These are phyloP conservation scores for Heliocidaris erythrogramma DNA, from an alignment of 35 echinoderm and acorn worm genomes.

Conservation along the genomic window DNA sequence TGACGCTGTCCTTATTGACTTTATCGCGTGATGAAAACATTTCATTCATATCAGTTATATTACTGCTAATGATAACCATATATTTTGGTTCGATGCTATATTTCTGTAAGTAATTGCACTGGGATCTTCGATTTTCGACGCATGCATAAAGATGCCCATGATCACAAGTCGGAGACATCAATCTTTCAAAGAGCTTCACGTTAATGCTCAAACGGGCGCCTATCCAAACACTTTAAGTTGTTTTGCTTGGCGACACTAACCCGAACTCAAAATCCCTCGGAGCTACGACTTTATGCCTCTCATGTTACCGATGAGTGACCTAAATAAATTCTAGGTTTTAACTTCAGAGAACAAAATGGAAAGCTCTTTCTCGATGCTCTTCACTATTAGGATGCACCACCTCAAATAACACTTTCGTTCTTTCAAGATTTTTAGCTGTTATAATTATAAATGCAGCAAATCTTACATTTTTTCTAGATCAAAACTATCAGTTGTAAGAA, in stretches of 20 bases:
- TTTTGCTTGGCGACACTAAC: constrained; percentile 1
- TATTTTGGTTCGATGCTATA: not conserved
- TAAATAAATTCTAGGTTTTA: not conserved
- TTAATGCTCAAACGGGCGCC: not conserved
- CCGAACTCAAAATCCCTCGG: not conserved
- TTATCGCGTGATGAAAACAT: not conserved
- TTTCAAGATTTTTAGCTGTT: too few species aligned
- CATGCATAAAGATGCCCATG: not conserved
- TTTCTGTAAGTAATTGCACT: not conserved
- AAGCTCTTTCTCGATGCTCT: not conserved
- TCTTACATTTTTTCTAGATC: too few species aligned
- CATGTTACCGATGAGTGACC: not conserved
- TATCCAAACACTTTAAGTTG: constrained; percentile 13
- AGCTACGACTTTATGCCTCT: not conserved
- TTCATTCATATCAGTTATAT: not conserved
- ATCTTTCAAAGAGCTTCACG: not conserved
- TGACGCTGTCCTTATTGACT: not conserved
- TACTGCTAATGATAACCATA: too few species aligned
- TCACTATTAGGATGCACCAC: too few species aligned
- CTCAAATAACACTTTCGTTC: too few species aligned
- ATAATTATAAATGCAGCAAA: too few species aligned
- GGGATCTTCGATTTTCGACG: not conserved
- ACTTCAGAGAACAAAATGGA: not conserved
- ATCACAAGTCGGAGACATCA: not conserved
- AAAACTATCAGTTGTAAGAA: too few species aligned